Percentiles rank a stretch among this genome's conserved stretches.
Evolutionary conservation across 2,797 vertebrate genomes (phyloP).

Genomic region (Ibycter americanus): DNA sequence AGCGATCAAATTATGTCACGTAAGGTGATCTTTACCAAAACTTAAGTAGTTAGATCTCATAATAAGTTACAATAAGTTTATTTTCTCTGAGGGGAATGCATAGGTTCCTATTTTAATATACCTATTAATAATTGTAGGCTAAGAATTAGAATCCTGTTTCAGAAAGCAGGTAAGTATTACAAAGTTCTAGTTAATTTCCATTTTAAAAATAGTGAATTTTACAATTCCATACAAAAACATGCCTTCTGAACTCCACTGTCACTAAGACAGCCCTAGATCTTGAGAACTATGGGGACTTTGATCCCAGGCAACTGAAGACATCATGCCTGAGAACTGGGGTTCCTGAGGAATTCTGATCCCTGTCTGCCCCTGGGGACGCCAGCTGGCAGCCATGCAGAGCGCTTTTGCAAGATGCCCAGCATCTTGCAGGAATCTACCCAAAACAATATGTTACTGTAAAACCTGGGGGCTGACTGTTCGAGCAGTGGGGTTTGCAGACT

Average conservation of each 20-base stretch:
- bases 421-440: background rate
- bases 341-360: background rate
- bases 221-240: background rate
- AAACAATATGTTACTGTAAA: background rate
- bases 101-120: background rate
- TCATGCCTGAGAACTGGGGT: background rate
- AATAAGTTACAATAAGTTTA: background rate
- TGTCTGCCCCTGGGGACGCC: background rate
- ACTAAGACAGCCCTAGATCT: background rate
- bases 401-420: background rate
- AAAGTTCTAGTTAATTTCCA: background rate
- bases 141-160: background rate
- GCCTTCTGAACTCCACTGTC: background rate
- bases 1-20: background rate
- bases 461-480: background rate
- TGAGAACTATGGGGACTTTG: background rate
- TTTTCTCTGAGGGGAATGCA: background rate
- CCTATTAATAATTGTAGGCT: background rate
- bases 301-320: background rate
- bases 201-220: background rate
- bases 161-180: background rate
- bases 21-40: background rate
- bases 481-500: background rate
- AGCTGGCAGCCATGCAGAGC: background rate
- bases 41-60: background rate